These are phyloP conservation scores for Selene dorsalis DNA, from an alignment of 2,797 vertebrate genomes.

Conservation along the genomic window DNA sequence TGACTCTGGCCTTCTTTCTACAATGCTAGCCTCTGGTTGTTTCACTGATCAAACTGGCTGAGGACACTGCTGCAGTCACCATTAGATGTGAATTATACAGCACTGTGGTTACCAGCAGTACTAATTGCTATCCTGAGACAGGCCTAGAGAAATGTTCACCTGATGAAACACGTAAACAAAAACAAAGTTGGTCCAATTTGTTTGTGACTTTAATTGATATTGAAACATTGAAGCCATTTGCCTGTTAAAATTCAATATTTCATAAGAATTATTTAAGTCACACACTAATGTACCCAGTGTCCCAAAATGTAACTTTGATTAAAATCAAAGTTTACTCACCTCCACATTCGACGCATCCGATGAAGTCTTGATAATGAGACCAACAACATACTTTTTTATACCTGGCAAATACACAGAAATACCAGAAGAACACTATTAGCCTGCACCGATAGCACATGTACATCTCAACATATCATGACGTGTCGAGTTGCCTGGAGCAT, in stretches of 20 bases:
- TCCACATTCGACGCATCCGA: constrained; percentile 97
- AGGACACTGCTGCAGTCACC: constrained; percentile 36
- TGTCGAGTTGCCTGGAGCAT: constrained; percentile 48
- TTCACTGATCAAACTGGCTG: neutral
- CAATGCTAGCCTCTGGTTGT: constrained; percentile 12
- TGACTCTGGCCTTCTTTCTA: neutral
- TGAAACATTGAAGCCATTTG: neutral
- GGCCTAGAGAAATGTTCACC: neutral
- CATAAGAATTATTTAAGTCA: neutral
- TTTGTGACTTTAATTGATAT: neutral
- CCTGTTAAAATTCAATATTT: no score
- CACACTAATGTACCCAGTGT: no score
- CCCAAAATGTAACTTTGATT: neutral
- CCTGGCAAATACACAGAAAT: constrained; percentile 84
- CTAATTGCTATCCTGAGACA: neutral
- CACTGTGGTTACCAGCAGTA: constrained; percentile 38
- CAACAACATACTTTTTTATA: constrained; percentile 99
- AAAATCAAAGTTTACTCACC: constrained; percentile 82
- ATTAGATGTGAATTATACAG: constrained; percentile 5
- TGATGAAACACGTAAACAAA: neutral
- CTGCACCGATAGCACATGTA: neutral
- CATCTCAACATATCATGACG: constrained; percentile 52
- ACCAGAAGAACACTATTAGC: constrained; percentile 32
- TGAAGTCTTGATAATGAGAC: constrained; percentile 99
- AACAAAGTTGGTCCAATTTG: neutral